Evolutionary conservation across 2,888 invertebrate genomes (phyloP), one percentile per base, ranked within the genome.

Genomic region (Mechanitis messenoides): DNA sequence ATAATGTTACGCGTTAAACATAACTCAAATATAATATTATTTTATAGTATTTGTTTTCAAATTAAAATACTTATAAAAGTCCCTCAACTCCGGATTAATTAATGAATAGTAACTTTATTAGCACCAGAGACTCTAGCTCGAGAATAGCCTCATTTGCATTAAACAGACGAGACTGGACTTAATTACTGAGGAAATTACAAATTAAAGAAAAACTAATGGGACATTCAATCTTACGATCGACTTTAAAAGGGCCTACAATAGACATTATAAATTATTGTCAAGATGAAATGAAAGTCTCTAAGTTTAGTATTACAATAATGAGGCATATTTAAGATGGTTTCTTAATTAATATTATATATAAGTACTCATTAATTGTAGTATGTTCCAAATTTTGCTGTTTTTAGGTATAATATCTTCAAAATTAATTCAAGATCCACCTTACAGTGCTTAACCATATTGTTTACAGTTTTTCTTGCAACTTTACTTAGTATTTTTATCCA

Each of bases 141-240:
- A 74, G 85, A 84, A 84, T 84, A 81, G 79, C 74, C 84, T 89
- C 87, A 90, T 90, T 89, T 88, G 87, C 90, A 90, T 89, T 78
- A 79, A 89, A 90, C 88, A 88, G 81, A 78, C 82, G 80, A 77
- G 72, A 69, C 75, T 79, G 79, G 76, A 83, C 85, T 88, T 89
- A 87, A 88, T 88, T 87, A 88, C 87, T 83, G 84, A 73, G 86
- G 83, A 87, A 87, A 87, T 85, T 85, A 88, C 87, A 87, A 88
- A 88, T 87, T 85, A 84, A 85, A 84, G 76, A 81, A 85, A 84
- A 85, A 84, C 72, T 73, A 74, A 84, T 83, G 75, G 76, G 73
- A 74, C 73, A 70, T 68, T 67, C 67, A 66, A 71, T 69, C 69
- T 63, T 53, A 56, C 38, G 9, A 55, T 38, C 53, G 45, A 28